Evolutionary conservation across 2,797 vertebrate species (phyloP).

Genomic region (Myotis vivesi): DNA sequence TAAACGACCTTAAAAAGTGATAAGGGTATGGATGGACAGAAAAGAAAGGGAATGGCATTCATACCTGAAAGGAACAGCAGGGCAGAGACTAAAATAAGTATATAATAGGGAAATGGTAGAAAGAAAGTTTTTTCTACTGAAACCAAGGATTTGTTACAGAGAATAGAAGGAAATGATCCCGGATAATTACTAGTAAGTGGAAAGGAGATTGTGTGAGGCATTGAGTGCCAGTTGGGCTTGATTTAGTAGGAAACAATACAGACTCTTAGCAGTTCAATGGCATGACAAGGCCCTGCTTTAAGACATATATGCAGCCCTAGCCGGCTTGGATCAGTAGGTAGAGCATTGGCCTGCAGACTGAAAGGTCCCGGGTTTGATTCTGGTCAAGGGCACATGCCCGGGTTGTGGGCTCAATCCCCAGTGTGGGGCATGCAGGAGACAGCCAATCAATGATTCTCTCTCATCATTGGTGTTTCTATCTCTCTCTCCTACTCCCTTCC

Average conservation of each 20-base stretch:
- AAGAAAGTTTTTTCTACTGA: background rate
- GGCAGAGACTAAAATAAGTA: background rate
- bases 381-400: no score
- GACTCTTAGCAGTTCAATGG: background rate
- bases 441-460: no score
- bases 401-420: no score
- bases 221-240: background rate
- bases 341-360: no score
- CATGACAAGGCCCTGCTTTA: background rate
- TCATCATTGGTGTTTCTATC: no score
- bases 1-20: background rate
- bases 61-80: background rate
- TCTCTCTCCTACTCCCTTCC: no score
- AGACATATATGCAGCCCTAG: background rate
- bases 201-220: background rate
- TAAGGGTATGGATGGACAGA: background rate
- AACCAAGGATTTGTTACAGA: background rate
- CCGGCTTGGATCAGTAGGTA: no score
- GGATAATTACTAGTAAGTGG: background rate
- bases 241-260: background rate
- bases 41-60: background rate
- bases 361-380: no score
- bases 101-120: background rate
- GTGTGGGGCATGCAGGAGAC: no score
- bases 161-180: background rate